Percentiles rank a stretch among this genome's conserved stretches.
Evolutionary conservation across 2,888 invertebrate species (phyloP).

Genomic region (Drosophila paramelanica): DNA sequence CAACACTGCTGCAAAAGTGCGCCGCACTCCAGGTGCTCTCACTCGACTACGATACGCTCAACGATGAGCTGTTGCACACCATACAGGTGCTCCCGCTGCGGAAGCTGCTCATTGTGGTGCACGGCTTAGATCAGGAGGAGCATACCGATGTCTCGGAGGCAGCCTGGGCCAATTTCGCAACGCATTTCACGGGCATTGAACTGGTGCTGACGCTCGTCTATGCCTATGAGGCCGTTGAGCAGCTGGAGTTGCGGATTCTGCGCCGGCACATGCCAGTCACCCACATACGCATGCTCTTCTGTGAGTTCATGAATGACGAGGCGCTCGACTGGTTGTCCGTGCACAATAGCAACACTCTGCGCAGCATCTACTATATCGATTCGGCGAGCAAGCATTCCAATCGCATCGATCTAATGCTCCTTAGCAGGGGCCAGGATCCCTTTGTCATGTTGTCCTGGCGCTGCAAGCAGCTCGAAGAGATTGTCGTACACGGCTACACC

Average conservation of each 20-base stretch:
- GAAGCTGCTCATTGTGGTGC: conserved; percentile 89
- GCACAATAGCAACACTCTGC: conserved; percentile 82
- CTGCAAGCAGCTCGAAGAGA: conserved; percentile 86
- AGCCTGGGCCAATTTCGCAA: conserved; percentile 88
- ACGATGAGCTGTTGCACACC: conserved; percentile 83
- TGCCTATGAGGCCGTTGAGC: conserved; percentile 88
- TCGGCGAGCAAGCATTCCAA: conserved; percentile 82
- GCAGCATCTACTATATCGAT: conserved; percentile 85
- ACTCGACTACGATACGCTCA: conserved; percentile 84
- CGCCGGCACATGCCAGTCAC: conserved; percentile 90
- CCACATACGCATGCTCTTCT: conserved; percentile 90
- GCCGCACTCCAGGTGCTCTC: conserved; percentile 86
- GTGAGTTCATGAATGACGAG: conserved; percentile 86
- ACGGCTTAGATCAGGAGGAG: conserved; percentile 87
- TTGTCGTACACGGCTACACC: conserved; percentile 86
- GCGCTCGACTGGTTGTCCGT: conserved; percentile 84
- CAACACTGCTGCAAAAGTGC: conserved; percentile 87
- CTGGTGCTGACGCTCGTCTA: conserved; percentile 86
- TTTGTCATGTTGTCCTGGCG: conserved; percentile 88
- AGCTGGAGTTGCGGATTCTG: conserved; percentile 88
- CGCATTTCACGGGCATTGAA: conserved; percentile 81
- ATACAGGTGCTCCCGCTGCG: conserved; percentile 85
- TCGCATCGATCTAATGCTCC: conserved; percentile 47
- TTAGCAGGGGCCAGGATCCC: conserved; percentile 84
- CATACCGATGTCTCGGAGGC: conserved; percentile 88